phyloP scores from a whole-genome alignment of 2,797 vertebrate genomes.

The Xiphorhynchus erythropygius region DNA sequence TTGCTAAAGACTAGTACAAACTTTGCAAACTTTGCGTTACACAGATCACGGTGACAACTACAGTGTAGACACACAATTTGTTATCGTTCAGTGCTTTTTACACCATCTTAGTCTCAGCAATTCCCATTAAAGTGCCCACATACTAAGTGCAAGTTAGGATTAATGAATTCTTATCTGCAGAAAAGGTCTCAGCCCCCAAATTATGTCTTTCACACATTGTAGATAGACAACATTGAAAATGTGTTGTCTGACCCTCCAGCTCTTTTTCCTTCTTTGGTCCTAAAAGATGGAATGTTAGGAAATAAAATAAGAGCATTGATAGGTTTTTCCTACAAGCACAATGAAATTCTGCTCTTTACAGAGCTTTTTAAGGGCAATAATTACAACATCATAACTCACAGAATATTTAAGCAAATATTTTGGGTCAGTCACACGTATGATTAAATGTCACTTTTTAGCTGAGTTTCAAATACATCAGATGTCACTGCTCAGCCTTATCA shows the following conservation, averaged over 20 bases:
- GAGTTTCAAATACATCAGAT: neutral
- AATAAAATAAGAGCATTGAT: neutral
- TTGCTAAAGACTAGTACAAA: neutral
- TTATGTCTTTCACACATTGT: neutral
- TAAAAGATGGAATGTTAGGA: neutral
- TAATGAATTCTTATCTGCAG: neutral
- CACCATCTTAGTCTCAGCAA: neutral
- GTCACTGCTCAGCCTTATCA: neutral
- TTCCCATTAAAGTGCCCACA: neutral
- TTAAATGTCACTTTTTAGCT: neutral
- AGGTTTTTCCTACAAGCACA: neutral
- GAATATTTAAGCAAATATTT: neutral
- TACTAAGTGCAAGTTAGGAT: neutral
- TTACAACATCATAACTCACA: neutral
- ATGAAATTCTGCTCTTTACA: neutral
- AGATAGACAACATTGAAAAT: neutral
- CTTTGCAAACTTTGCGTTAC: neutral
- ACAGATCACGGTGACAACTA: neutral
- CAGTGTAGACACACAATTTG: neutral
- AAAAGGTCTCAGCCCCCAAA: neutral
- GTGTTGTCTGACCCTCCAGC: neutral
- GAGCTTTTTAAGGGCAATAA: neutral
- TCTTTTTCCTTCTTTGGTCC: neutral
- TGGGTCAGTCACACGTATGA: neutral
- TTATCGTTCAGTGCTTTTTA: neutral